Evolutionary conservation across 2,113 vertebrate genomes (phyloP), one percentile per base, ranked within the genome.

Genomic region (Cyprinodon brontotheroides): DNA sequence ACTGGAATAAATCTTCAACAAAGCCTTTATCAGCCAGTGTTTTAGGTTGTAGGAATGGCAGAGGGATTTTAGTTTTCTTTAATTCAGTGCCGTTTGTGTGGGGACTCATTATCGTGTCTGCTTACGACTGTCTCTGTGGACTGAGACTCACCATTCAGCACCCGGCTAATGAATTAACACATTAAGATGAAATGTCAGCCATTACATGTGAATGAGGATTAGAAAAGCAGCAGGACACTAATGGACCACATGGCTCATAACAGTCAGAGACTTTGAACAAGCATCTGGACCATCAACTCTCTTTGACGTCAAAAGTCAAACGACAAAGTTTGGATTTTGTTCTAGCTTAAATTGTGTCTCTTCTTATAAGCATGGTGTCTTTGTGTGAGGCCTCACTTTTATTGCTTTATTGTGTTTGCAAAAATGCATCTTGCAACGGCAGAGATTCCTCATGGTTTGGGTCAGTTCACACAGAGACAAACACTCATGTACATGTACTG

Each of bases 181-280:
- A 92, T 93, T 93, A 92, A 87, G 86, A 93, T 93, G 91, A 93
- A 93, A 94, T 93, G 92, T 92, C 86, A 78, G 85, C 89, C 79
- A 80, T 94, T 94, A 90, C 92, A 95, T 93, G 92, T 93, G 93
- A 95, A 94, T 95, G 92, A 94, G 93, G 94, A 94, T 95, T 94
- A 95, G 88, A 93, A 86, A 91, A 92, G 81, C 94, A 94, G 93
- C 94, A 93, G 92, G 93, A 80, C 78, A 81, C 92, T 94, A 94
- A 95, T 95, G 94, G 93, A 91, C 65, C 74, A n/a, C 36, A 40
- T 83, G 77, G 70, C 82, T 87, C 76, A 70, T 87, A 86, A 82
- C 74, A 85, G 80, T 76, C 64, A 17, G 65, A 84, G 78, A 90
- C 92, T 92, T 89, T 90, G 92, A 93, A 93, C 86, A 90, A 91